Conservation (phyloP, 2,888 invertebrate species). For the Stegana nigrithorax region DNA sequence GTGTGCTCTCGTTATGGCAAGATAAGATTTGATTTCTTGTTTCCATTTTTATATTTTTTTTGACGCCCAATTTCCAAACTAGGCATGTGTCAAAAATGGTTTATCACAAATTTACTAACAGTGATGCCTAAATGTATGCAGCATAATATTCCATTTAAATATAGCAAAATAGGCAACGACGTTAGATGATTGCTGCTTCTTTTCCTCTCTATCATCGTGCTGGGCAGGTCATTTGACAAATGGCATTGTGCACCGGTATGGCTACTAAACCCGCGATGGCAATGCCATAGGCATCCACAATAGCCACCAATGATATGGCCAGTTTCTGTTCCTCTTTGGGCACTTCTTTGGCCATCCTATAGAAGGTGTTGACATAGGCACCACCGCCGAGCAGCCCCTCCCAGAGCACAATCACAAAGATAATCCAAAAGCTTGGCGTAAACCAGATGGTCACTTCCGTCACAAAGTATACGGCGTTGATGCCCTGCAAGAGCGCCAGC, state of each 20-base stretch:
- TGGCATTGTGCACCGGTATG: slow-evolving; percentile 81
- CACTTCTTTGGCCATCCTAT: slow-evolving; percentile 77
- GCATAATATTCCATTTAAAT: too few species aligned
- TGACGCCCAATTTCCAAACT: too few species aligned
- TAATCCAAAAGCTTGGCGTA: slow-evolving; percentile 76
- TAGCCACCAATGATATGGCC: slow-evolving; percentile 79
- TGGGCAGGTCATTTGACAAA: too few species aligned
- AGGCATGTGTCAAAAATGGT: too few species aligned
- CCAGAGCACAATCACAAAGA: slow-evolving; percentile 76
- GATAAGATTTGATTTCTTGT: too few species aligned
- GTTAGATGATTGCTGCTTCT: too few species aligned
- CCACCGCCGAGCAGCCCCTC: slow-evolving; percentile 82
- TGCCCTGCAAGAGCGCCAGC: slow-evolving; percentile 76
- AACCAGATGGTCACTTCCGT: slow-evolving; percentile 75
- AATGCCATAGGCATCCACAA: slow-evolving; percentile 83
- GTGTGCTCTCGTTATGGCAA: too few species aligned
- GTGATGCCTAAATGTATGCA: too few species aligned
- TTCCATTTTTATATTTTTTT: too few species aligned
- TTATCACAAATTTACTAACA: too few species aligned
- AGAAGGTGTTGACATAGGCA: slow-evolving; percentile 87
- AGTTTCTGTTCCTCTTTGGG: slow-evolving; percentile 71
- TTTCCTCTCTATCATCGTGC: too few species aligned
- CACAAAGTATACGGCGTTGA: slow-evolving; percentile 75
- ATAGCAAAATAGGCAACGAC: too few species aligned
- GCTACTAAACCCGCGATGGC: slow-evolving; percentile 79